Evolutionary conservation across 2,113 vertebrate species (phyloP), one percentile per base, ranked within the genome.

Genomic region (Amphiprion ocellaris): DNA sequence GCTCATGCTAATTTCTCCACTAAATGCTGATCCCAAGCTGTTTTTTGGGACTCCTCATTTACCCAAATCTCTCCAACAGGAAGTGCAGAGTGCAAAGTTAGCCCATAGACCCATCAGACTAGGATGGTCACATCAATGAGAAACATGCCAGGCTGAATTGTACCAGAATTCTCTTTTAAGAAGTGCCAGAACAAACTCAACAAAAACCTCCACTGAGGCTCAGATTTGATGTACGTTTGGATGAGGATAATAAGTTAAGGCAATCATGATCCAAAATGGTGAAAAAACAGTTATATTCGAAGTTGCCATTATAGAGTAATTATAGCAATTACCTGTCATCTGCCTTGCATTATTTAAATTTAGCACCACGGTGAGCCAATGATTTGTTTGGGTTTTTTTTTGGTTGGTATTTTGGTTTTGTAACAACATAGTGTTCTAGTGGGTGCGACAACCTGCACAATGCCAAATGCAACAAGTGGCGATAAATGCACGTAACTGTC

Each of bases 311-410:
- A 62, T 24, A 67, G 23, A 55, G 52, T 82, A 80, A 92, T 90
- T 85, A 82, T 33, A 64, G 50, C 67, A 82, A 87, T 90, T 86
- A 74, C 39, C 53, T 72, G 23, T 72, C 52, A 61, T 79, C 66
- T 63, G 47, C 58, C 50, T 67, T 58, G 26, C 10, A 69, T 75
- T 83, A 61, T 68, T 81, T 71, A 19, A 71, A 44, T 69, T 69
- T 50, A 72, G 59, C 56, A 63, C 56, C 16, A 70, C 46, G 58
- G 41, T 70, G 52, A 81, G 44, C 33, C 10, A 17, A 30, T 4
- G 41, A n/a, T 21, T 23, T 41, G 69, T 21, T 21, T 21, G 1
- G 21, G 21, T 21, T 21, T 64, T 66, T 87, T 90, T 79, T 58
- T 28, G 39, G 47, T 24, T 65, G 15, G 56, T 81, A 87, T 85